Conservation (phyloP, 2,113 vertebrate genomes). For the Osmerus eperlanus region DNA sequence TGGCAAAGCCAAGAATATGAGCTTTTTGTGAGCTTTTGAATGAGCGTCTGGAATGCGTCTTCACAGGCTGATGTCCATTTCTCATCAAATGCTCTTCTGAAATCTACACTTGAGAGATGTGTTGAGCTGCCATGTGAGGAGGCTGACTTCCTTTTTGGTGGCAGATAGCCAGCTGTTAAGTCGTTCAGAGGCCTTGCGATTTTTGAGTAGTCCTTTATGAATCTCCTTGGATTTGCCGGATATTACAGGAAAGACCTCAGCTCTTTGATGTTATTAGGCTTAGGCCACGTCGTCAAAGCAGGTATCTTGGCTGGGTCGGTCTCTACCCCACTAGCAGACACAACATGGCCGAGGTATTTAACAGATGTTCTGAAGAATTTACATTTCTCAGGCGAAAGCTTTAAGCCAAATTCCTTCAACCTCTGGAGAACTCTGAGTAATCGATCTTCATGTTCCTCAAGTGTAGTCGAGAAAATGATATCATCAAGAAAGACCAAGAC, state of each 20-base stretch:
- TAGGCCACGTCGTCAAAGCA: background rate
- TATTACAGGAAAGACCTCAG: constrained; percentile 2
- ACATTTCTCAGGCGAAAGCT: background rate
- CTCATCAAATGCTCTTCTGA: background rate
- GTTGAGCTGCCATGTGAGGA: background rate
- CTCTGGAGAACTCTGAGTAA: background rate
- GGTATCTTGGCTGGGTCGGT: background rate
- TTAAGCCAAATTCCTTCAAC: background rate
- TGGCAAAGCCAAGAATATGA: too few relatives aligned
- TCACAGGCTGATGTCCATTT: background rate
- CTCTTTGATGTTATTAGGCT: background rate
- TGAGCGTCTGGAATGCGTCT: too few relatives aligned
- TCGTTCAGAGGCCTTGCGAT: too few relatives aligned
- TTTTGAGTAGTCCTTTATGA: background rate
- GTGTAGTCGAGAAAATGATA: background rate
- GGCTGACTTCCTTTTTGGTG: background rate
- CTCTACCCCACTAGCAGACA: background rate
- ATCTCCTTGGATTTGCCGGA: background rate
- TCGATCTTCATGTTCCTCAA: background rate
- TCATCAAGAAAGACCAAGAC: background rate
- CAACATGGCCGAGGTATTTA: background rate
- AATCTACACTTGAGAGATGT: too few relatives aligned
- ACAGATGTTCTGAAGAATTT: background rate
- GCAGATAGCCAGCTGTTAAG: background rate
- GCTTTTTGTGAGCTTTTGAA: too few relatives aligned